Conservation (phyloP, 2,113 vertebrate species). For the Nothocercus julius region DNA sequence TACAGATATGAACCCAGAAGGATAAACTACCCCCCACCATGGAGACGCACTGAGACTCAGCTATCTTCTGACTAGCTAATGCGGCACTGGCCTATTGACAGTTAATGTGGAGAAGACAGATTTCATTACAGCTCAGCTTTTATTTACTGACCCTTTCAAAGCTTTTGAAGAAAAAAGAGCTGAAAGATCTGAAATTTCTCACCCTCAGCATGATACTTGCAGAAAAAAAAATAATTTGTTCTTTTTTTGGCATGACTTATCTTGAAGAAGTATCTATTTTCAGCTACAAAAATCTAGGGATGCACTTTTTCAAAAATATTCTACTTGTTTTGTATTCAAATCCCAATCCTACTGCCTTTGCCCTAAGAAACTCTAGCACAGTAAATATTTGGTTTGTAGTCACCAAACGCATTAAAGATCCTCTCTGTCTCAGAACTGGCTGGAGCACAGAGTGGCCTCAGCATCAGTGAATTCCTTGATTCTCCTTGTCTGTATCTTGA, state of each 20-base stretch:
- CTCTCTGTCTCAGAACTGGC: not conserved
- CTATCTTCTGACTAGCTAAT: constrained; percentile 21
- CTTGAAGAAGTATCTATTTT: not conserved
- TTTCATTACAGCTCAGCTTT: constrained; percentile 30
- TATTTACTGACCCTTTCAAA: constrained; percentile 34
- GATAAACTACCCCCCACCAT: constrained; percentile 47
- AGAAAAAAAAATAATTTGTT: not conserved
- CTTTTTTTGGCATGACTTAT: not conserved
- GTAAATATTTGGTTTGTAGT: not conserved
- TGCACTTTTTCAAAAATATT: not conserved
- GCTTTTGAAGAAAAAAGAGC: constrained; percentile 16
- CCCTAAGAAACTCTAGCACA: not conserved
- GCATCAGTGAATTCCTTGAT: not conserved
- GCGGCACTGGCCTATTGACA: constrained; percentile 11
- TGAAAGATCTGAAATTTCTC: constrained; percentile 44
- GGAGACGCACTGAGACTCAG: constrained; percentile 37
- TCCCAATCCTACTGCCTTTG: not conserved
- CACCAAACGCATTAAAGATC: not conserved
- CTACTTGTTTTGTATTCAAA: not conserved
- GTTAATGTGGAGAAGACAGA: constrained; percentile 25
- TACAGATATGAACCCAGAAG: constrained; percentile 44
- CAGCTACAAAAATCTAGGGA: not conserved
- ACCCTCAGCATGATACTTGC: not conserved
- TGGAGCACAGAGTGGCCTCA: not conserved
- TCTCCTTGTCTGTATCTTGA: not conserved